Conservation (phyloP, 2,888 invertebrate genomes). For the Ptilodon capucinus region DNA sequence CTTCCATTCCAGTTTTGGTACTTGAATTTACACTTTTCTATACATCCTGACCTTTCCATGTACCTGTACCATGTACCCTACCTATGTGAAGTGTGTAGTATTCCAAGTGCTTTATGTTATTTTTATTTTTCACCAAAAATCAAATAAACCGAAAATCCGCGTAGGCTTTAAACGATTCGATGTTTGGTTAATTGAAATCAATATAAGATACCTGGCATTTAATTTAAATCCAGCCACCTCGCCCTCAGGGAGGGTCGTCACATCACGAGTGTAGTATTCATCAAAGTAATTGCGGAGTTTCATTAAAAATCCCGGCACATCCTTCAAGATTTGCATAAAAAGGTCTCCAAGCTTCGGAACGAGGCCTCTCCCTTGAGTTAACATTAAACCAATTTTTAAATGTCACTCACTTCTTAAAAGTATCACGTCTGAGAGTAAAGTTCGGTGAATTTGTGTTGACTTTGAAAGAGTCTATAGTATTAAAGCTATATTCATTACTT, state of each 20-base stretch:
- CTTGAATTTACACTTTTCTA: too few relatives aligned
- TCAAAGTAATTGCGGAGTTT: slow-evolving; percentile 75
- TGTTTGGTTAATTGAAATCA: slow-evolving; percentile 50
- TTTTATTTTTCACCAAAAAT: too few relatives aligned
- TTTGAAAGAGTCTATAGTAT: slow-evolving; percentile 1
- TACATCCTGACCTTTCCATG: too few relatives aligned
- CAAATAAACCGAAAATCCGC: background rate
- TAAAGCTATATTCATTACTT: background rate
- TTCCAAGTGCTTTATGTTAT: too few relatives aligned
- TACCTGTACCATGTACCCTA: too few relatives aligned
- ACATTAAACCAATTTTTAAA: slow-evolving; percentile 66
- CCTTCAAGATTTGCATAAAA: slow-evolving; percentile 78
- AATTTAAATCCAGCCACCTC: slow-evolving; percentile 45
- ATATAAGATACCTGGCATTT: slow-evolving; percentile 44
- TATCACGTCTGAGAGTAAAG: slow-evolving; percentile 46
- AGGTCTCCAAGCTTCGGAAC: slow-evolving; percentile 53
- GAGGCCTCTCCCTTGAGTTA: slow-evolving; percentile 42
- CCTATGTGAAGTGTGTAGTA: too few relatives aligned
- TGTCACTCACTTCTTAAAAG: slow-evolving; percentile 49
- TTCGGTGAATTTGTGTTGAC: slow-evolving; percentile 19
- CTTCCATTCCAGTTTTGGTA: too few relatives aligned
- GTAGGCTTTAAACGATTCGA: slow-evolving; percentile 9
- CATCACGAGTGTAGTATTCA: slow-evolving; percentile 65
- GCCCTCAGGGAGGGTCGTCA: slow-evolving; percentile 38
- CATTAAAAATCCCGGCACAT: slow-evolving; percentile 77